Evolutionary conservation across 2,888 invertebrate genomes (phyloP), one percentile per base, ranked within the genome.

Genomic region (Nomada fucata): DNA sequence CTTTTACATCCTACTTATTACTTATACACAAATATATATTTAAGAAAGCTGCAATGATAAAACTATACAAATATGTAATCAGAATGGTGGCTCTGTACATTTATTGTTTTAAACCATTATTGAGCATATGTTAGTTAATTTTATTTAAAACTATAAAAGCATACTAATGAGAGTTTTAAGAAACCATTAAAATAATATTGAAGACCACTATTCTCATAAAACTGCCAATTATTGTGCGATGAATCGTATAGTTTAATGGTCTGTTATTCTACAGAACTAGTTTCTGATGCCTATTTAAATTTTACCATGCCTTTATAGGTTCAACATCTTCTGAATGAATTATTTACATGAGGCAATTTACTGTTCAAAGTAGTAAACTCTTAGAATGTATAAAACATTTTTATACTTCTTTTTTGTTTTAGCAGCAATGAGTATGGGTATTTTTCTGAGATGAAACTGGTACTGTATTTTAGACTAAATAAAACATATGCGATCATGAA

Each of bases 161-260:
- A 26, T 44, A 47, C 63, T 71, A 20, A 60, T 47, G 4, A 9
- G 20, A 9, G 67, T 74, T 83, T 53, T 61, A n/a, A 71, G 23
- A 55, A 20, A 53, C 55, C 36, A 57, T 36, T 23, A 18, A 64
- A 29, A 52, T 29, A 20, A 64, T 60, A 80, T 44, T 50, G 26
- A 83, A 85, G 81, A 76, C 82, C 86, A 88, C 85, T 84, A 79
- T 87, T 86, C 79, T 82, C 42, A 61, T 67, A 76, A 65, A 86
- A 89, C 90, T 89, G 88, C 89, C 89, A 89, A 87, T 87, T 81
- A 70, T 81, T 72, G 80, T 86, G 57, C 63, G 72, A 84, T 70
- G 73, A 79, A 79, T 81, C 65, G 69, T 69, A 57, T 81, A 68
- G 76, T 81, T 82, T 76, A 81, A 80, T 83, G 78, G 78, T 69